phyloP scores from a whole-genome alignment of 2,113 vertebrate genomes.

The Muscicapa adusta region DNA sequence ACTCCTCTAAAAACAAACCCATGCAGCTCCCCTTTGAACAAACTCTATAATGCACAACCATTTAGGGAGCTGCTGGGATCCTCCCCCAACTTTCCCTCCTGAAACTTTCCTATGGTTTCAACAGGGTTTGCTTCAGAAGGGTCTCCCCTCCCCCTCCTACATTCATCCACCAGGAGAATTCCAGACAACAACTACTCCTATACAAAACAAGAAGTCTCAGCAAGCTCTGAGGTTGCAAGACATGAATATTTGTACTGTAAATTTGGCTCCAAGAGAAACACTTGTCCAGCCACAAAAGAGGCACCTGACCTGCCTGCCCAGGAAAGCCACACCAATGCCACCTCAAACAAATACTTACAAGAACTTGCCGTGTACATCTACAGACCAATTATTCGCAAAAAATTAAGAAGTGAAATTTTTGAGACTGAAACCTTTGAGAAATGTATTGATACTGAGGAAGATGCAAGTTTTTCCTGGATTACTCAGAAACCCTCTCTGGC shows the following conservation, averaged over 20 bases:
- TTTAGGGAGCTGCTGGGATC: background rate
- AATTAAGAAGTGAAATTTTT: background rate
- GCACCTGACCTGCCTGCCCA: conserved; percentile 20
- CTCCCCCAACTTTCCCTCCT: background rate
- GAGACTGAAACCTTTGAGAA: background rate
- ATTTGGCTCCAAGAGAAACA: conserved; percentile 35
- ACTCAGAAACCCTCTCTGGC: background rate
- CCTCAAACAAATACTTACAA: conserved; percentile 23
- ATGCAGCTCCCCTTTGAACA: background rate
- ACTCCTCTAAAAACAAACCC: background rate
- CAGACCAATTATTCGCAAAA: background rate
- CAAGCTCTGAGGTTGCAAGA: conserved; percentile 1
- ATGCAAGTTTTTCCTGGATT: background rate
- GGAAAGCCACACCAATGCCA: conserved; percentile 38
- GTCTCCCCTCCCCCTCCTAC: background rate
- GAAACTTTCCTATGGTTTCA: background rate
- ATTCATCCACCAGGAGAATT: background rate
- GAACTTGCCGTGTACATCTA: background rate
- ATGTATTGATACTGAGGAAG: background rate
- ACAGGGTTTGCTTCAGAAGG: background rate
- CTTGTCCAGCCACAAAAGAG: conserved; percentile 33
- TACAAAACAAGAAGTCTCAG: conserved; percentile 20
- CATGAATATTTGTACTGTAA: background rate
- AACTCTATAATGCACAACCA: background rate
- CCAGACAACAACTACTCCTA: conserved; percentile 12